Base-by-base conservation (phyloP, 1,140 invertebrate species). In the Nomia melanderi region DNA sequence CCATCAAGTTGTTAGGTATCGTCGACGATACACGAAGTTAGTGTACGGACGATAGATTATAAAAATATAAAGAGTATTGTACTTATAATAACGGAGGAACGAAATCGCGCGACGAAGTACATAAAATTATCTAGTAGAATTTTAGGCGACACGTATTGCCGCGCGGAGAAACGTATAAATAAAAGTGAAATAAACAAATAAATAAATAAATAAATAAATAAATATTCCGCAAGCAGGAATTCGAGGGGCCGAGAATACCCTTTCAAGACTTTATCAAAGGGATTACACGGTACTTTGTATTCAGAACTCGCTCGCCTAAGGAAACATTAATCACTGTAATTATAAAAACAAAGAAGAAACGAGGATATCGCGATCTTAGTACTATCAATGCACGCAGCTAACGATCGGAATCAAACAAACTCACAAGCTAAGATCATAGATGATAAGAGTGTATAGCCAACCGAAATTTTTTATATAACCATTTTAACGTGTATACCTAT, bases 91-190 rank as follows among this genome's bases (percentile, higher is more conserved):
- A 79, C 27, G 70, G 53, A 79, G 27, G 50, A 82, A 82, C 33
- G 77, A 73, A 79, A 63, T 59, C 56, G 81, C 72, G 67, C 54
- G 72, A 79, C 39, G 69, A 84, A 70, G 79, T 67, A 75, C 29
- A 57, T 60, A 76, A 84, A 88, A 83, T 90, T 84, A 88, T 90
- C 87, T 90, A 88, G 89, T 89, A 90, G 88, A 88, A 82, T 85
- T 69, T 83, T 86, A 88, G 67, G 50, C 63, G 70, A 72, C 67
- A 84, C 67, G 82, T 83, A 82, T 84, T 77, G 72, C 71, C 71
- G 76, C 81, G 70, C 67, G 74, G 44, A 80, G 70, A 77, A 83
- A 73, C 72, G 77, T 79, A 79, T 69, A 79, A 83, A 83, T 72
- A 79, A 83, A 83, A 83, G 71, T 80, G 59, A 53, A 69, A n/a